These are phyloP conservation scores for Odontamblyopus rebecca DNA, from an alignment of 2,797 vertebrate species.

Conservation along the genomic window DNA sequence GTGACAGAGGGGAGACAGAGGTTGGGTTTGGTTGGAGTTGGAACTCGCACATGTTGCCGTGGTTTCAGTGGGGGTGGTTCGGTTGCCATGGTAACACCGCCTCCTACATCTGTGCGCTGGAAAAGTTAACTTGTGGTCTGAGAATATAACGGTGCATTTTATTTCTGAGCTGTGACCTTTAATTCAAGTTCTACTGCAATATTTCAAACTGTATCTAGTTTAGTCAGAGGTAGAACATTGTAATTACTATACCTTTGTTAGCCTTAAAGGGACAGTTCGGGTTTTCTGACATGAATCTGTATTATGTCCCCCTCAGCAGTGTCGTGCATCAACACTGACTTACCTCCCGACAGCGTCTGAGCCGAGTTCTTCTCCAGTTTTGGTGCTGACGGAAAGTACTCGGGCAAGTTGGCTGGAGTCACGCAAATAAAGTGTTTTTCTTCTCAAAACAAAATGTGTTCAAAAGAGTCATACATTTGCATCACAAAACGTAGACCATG, in stretches of 20 bases:
- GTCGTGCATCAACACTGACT: no score
- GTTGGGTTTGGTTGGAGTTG: slow-evolving; percentile 30
- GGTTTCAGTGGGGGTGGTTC: slow-evolving; percentile 35
- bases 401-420: no score
- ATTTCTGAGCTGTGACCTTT: background rate
- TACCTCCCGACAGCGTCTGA: no score
- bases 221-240: background rate
- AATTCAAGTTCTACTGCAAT: background rate
- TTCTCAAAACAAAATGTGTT: no score
- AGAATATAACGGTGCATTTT: background rate
- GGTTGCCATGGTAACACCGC: slow-evolving; percentile 48
- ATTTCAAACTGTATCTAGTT: background rate
- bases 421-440: no score
- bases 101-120: slow-evolving; percentile 6
- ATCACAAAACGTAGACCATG: no score
- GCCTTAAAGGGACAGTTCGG: no score
- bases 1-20: slow-evolving; percentile 5
- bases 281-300: no score
- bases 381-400: no score
- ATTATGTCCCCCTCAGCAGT: no score
- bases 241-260: background rate
- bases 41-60: slow-evolving; percentile 35
- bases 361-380: no score
- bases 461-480: no score
- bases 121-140: background rate